A percentile compares a stretch with the other conserved stretches of the same genome.
These are phyloP conservation scores for Cataglyphis cursor DNA, from an alignment of 2,888 invertebrate genomes.

Conservation along the genomic window DNA sequence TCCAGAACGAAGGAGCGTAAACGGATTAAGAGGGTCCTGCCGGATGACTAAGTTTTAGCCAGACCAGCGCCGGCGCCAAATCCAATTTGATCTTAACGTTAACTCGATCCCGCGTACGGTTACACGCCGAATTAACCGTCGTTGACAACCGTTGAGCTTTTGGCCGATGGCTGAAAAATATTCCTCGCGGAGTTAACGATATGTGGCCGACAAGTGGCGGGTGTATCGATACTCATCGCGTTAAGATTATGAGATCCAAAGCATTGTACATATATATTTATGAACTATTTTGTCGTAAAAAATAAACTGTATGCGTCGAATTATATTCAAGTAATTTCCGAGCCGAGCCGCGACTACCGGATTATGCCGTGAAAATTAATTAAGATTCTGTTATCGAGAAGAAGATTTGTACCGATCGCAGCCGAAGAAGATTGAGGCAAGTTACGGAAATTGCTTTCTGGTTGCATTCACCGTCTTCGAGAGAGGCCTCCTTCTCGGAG, in stretches of 20 bases:
- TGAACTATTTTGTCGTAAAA: neutral
- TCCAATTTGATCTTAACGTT: slow-evolving; percentile 85
- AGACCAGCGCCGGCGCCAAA: slow-evolving; percentile 81
- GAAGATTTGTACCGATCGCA: slow-evolving; percentile 6
- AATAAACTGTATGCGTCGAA: neutral
- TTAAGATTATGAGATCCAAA: neutral
- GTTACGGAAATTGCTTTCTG: slow-evolving; percentile 41
- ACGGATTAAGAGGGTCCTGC: slow-evolving; percentile 84
- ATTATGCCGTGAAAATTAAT: neutral
- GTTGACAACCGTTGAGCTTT: slow-evolving; percentile 63
- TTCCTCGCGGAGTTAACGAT: slow-evolving; percentile 36
- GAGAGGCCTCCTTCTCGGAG: slow-evolving; percentile 25
- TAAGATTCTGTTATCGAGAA: neutral
- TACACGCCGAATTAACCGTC: slow-evolving; percentile 84
- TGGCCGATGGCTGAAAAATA: slow-evolving; percentile 59
- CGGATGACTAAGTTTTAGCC: slow-evolving; percentile 84
- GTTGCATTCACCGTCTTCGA: slow-evolving; percentile 10
- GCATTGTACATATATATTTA: too few relatives aligned
- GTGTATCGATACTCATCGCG: slow-evolving; percentile 12
- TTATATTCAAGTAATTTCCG: neutral
- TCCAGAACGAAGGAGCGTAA: slow-evolving; percentile 79
- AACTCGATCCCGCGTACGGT: slow-evolving; percentile 84
- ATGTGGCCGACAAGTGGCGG: slow-evolving; percentile 66
- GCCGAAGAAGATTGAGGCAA: slow-evolving; percentile 41
- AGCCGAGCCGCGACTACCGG: neutral